These are phyloP conservation scores for Lucilia sericata DNA, from an alignment of 1,140 invertebrate species.

Conservation along the genomic window DNA sequence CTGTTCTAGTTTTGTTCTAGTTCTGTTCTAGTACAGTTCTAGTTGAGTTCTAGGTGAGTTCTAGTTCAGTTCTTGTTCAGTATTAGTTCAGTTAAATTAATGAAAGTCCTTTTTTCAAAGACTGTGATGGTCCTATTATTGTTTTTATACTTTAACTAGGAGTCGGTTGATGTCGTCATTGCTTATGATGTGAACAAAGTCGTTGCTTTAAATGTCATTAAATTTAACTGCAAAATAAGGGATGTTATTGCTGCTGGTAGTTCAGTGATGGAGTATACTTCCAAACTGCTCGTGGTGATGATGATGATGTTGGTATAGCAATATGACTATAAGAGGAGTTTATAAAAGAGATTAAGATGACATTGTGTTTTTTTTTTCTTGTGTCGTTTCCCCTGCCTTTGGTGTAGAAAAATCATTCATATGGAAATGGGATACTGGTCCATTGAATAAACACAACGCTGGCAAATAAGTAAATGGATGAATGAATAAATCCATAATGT, in stretches of 20 bases:
- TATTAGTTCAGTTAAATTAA: too few species aligned
- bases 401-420: neutral
- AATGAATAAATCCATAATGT: slow-evolving; percentile 9
- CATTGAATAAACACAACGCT: slow-evolving; percentile 11
- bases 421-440: slow-evolving; percentile 19
- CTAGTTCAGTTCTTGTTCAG: too few species aligned
- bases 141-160: too few species aligned
- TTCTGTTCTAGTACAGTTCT: too few species aligned
- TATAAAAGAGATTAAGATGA: slow-evolving; percentile 21
- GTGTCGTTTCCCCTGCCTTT: neutral
- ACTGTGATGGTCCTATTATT: too few species aligned
- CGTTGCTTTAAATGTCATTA: slow-evolving; percentile 19
- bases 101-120: too few species aligned
- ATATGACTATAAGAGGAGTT: neutral
- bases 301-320: neutral
- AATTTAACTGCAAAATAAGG: neutral
- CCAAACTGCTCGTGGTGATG: neutral
- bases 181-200: neutral
- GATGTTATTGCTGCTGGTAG: neutral
- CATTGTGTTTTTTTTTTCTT: neutral
- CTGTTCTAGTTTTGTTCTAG: too few species aligned
- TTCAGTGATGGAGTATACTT: neutral
- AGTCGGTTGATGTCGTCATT: too few species aligned
- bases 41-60: too few species aligned
- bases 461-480: slow-evolving; percentile 8